Base-by-base conservation (phyloP, 2,797 vertebrate species). In the Luscinia luscinia region DNA sequence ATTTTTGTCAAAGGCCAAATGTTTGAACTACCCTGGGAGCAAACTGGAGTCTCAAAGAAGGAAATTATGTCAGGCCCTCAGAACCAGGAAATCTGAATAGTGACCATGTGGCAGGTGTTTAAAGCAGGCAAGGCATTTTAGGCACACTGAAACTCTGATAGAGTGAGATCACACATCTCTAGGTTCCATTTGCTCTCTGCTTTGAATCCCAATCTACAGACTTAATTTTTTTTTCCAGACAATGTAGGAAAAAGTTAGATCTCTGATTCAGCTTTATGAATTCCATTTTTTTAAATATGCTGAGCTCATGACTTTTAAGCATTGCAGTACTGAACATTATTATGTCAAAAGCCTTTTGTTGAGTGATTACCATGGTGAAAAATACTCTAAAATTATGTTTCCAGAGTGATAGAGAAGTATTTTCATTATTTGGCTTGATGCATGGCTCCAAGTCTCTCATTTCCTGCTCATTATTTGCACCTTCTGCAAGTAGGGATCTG, bases 1-100 rank as follows among this genome's bases (percentile, higher is more conserved):
- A 28, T 64, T 94, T 94, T 93, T 15, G 2, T 82, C 67, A 78
- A 91, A 88, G 79, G 73, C 59, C 79, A 83, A 91, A 86, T 49
- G n/a, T 9, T 86, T 88, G 43, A 95, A 75, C 45, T 90, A 61
- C 9, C 15, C 58, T 61, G 73, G 66, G 58, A 94, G 5, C 23
- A 90, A 88, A 72, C 28, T 0, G 4, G 4, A 87, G 54, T 84
- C 69, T 88, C 63, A 95, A 67, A 15, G 30, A 41, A 93, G 82
- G 88, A 84, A 85, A 76, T 77, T 38, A 67, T 88, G 70, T 75
- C 54, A 80, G 64, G 72, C 21, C 26, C 72, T 91, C 0, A 1
- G 43, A 76, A 62, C 59, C 20, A 72, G 61, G 51, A 80, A 89
- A 57, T 52, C 45, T 24, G 61, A 76, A 69, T 2, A 3, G 21